Base-by-base conservation (phyloP, 1,140 invertebrate genomes). In the Bicyclus anynana region DNA sequence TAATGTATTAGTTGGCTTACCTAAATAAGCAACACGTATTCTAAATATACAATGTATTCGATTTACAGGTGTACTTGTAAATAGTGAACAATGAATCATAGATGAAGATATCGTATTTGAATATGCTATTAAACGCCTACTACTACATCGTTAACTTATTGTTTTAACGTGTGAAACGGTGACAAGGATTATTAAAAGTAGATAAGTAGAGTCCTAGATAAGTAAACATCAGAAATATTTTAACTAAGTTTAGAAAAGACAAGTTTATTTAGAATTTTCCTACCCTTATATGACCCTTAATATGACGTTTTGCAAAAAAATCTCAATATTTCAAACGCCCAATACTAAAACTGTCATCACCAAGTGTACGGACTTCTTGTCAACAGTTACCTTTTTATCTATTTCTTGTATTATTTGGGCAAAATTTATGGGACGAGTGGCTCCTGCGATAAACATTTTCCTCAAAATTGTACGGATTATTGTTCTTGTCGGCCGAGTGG, bases 381-480 rank as follows among this genome's bases (percentile, higher is more conserved):
- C 72, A 72, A 64, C 62, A 59, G 72, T 75, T 81, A 80, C 74
- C 67, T 72, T 80, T 78, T 84, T 84, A 80, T 83, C 80, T 85
- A 67, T 80, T 82, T 80, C 69, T 72, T 83, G 72, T 79, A 79
- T 80, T 83, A 82, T 82, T 83, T 72, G 66, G 65, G 70, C 63
- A 65, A 65, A 81, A 84, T 86, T 86, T 84, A 86, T 81, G 80
- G 65, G 67, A 67, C 74, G 77, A 77, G 78, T 84, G 81, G 74
- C 59, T 67, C 59, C 49, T 48, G 75, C 73, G 84, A 87, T 87
- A 87, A 84, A 83, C 74, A 77, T 72, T 83, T 75, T 74, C 80
- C 77, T 80, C 73, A 75, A 83, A 82, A 84, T 67, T 77, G 72
- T 74, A 54, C 56, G 75, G 81, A 86, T 86, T 84, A 84, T 82